Conservation (phyloP, 2,113 vertebrate species). For the Entelurus aequoreus region DNA sequence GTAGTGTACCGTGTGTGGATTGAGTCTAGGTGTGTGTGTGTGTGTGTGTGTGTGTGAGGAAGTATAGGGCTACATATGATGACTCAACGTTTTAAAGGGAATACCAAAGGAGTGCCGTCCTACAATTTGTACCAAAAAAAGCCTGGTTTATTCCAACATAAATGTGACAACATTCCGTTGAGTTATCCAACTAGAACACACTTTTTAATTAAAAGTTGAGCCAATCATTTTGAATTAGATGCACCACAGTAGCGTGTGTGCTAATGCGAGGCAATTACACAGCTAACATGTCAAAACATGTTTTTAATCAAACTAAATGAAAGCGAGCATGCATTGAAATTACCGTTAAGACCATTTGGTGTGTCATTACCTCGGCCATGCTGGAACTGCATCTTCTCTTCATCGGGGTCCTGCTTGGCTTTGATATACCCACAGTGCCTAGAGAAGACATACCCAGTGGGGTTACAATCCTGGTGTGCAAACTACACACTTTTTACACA, state of each 20-base stretch:
- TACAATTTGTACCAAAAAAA: slow-evolving; percentile 31
- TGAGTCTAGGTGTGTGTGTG: too few relatives aligned
- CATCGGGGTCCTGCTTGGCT: slow-evolving; percentile 80
- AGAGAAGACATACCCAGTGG: slow-evolving; percentile 30
- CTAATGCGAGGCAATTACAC: neutral
- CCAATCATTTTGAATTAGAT: neutral
- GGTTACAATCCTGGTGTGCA: slow-evolving; percentile 4
- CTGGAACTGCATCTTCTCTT: slow-evolving; percentile 82
- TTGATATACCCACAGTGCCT: slow-evolving; percentile 82
- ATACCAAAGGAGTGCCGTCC: slow-evolving; percentile 31
- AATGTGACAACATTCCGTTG: neutral
- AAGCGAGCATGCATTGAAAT: neutral
- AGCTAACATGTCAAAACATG: neutral
- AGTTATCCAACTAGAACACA: neutral
- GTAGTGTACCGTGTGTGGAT: too few relatives aligned
- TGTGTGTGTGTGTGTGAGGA: too few relatives aligned
- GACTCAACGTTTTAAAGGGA: slow-evolving; percentile 50
- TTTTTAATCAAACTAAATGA: neutral
- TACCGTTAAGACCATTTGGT: neutral
- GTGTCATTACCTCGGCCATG: slow-evolving; percentile 71
- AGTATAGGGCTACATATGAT: too few relatives aligned
- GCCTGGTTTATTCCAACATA: slow-evolving; percentile 8
- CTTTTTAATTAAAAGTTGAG: neutral
- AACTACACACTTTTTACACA: neutral
- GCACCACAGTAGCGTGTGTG: neutral